Evolutionary conservation across 2,113 vertebrate species (phyloP), one percentile per base, ranked within the genome.

Genomic region (Penelope pileata): DNA sequence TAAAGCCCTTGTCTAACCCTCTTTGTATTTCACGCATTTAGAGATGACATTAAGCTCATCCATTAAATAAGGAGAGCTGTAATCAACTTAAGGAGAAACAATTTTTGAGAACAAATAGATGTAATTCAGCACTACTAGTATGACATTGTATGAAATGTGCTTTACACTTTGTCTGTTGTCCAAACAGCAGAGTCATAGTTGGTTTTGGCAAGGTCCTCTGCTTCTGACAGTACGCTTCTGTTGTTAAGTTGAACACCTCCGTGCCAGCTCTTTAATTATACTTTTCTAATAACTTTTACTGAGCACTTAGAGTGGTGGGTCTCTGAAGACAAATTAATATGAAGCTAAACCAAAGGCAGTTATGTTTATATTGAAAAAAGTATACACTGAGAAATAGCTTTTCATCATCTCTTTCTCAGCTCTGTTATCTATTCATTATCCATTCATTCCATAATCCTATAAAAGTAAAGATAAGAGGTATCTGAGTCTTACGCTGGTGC

Each of bases 391-490:
- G 60, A 83, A 80, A 67, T 43, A 70, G 4, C n/a, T 82, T 91
- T 68, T 74, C 45, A 34, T 62, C 1, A 18, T 87, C 36, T 90
- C 32, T 91, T 89, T 88, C 29, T 80, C 47, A 69, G 16, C 17
- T 87, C 27, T 50, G 7, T 36, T 92, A 89, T 7, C 70, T 91
- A 9, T 69, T 89, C 8, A 54, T 36, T 92, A 89, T 7, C 70
- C 89, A 9, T 69, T 89, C 8, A 54, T 83, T 85, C 43, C 42
- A n/a, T 48, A 83, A 60, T 74, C 45, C 36, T 54, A 40, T 80
- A 18, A 58, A 69, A 93, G 45, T 75, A 73, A 91, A 89, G 40
- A 68, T 84, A 86, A 51, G n/a, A 93, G 80, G 29, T 79, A 79
- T 19, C 53, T 45, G 23, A 48, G 36, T 80, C 29, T 81, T 70